Evolutionary conservation across 2,888 invertebrate species (phyloP), one percentile per base, ranked within the genome.

Genomic region (Pristionchus exspectatus): DNA sequence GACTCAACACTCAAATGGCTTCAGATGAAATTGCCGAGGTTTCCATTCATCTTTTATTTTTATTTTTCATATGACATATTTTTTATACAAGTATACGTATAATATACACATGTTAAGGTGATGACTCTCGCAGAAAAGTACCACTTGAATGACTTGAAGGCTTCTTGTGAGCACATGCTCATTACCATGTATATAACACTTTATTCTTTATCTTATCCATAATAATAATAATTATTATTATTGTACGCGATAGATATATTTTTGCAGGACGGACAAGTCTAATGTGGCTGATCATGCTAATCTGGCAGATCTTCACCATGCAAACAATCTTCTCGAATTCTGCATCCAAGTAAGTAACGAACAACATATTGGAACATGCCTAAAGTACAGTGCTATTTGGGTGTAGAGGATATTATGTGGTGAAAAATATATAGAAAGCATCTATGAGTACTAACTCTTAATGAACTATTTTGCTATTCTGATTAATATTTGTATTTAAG

Each of bases 81-180:
- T 33, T 44, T 27, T 69, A 27, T 12, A 3, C 4, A 21, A 59
- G 59, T 21, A 12, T 9, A 69, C 1, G 7, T 69, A 27, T 69
- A 16, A 50, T 50, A 50, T 50, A 9, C 3, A 50, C 44, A 50
- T 38, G 5, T 74, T 24, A 90, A 92, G 69, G 90, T 94, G 74
- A 94, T 95, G 90, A 92, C 93, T 84, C 92, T 95, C n/a, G 93
- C 95, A 2, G 95, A 95, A 66, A 95, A 95, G 89, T 95, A 95
- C 92, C 93, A 92, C 27, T 88, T 95, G 21, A 90, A 91, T n/a
- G 92, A 93, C 21, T 89, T 95, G 59, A 95, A 95, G 91, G 90
- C 91, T 38, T 89, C 92, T 0, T 94, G 95, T 86, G 94, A 95
- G 69, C 93, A 94, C 74, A 91, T 91, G 66, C 90, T 95, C 30